These are phyloP conservation scores for Orchestia grillus DNA, from an alignment of 1,140 invertebrate species.

Conservation along the genomic window DNA sequence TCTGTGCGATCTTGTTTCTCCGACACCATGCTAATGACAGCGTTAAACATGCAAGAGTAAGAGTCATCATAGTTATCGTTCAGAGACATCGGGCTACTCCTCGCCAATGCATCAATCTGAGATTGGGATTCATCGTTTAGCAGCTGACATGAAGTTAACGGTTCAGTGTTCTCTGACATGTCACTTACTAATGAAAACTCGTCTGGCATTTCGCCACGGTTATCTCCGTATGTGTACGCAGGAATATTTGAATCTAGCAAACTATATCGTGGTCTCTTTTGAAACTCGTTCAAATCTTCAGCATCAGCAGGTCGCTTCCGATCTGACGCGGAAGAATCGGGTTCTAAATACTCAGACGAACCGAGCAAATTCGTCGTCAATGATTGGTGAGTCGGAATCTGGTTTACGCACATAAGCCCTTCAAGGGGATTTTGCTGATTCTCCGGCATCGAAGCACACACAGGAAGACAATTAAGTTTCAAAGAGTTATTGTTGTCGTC, in stretches of 20 bases:
- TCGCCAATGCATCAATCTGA: neutral
- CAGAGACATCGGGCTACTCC: neutral
- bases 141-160: neutral
- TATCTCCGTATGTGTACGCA: neutral
- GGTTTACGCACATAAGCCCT: neutral
- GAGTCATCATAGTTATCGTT: neutral
- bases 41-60: neutral
- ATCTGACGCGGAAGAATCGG: neutral
- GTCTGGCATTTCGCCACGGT: neutral
- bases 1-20: neutral
- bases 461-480: neutral
- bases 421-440: neutral
- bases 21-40: neutral
- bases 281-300: neutral
- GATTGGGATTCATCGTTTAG: neutral
- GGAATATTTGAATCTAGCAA: neutral
- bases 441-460: neutral
- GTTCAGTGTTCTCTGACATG: neutral
- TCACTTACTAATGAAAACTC: neutral
- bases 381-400: neutral
- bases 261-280: neutral
- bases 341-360: neutral
- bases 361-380: neutral
- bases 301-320: neutral
- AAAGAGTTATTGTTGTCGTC: neutral